These are phyloP conservation scores for Henricia sp. DNA, from an alignment of 53 echinoderm and acorn worm genomes.

Conservation along the genomic window DNA sequence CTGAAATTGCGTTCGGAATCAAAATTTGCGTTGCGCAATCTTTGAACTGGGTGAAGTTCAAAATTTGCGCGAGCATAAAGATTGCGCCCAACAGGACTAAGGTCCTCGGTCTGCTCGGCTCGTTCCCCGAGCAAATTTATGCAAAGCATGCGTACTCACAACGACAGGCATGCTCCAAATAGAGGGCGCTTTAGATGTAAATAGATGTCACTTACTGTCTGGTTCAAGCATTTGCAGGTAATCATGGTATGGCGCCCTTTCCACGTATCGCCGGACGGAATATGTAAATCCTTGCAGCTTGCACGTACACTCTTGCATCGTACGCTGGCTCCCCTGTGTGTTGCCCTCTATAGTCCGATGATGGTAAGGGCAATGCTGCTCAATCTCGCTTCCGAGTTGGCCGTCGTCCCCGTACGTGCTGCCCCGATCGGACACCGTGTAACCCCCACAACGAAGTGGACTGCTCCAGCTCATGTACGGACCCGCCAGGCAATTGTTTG, in stretches of 20 bases:
- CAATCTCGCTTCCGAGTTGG: constrained; percentile 82
- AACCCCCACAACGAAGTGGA: constrained; percentile 47
- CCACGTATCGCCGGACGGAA: constrained; percentile 86
- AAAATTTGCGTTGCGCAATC: too few relatives aligned
- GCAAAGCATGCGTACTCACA: too few relatives aligned
- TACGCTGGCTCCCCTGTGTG: constrained; percentile 70
- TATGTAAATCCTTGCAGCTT: constrained; percentile 91
- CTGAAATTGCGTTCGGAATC: too few relatives aligned
- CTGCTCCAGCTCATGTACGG: constrained; percentile 56
- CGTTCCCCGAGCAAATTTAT: too few relatives aligned
- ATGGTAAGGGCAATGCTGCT: constrained; percentile 91
- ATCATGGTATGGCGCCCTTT: constrained; percentile 66
- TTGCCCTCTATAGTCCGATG: constrained; percentile 68
- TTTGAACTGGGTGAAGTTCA: too few relatives aligned
- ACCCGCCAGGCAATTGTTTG: constrained; percentile 45
- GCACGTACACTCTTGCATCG: constrained; percentile 96
- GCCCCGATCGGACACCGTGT: constrained; percentile 45
- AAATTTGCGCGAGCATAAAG: too few relatives aligned
- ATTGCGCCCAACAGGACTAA: too few relatives aligned
- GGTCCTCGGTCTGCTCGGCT: too few relatives aligned
- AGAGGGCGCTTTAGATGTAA: too few relatives aligned
- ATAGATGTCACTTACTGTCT: constrained; percentile 70
- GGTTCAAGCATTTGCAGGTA: constrained; percentile 63
- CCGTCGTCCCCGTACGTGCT: constrained; percentile 49
- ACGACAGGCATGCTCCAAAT: too few relatives aligned